phyloP scores from a whole-genome alignment of 2,888 invertebrate species.

The Acronicta leporina region DNA sequence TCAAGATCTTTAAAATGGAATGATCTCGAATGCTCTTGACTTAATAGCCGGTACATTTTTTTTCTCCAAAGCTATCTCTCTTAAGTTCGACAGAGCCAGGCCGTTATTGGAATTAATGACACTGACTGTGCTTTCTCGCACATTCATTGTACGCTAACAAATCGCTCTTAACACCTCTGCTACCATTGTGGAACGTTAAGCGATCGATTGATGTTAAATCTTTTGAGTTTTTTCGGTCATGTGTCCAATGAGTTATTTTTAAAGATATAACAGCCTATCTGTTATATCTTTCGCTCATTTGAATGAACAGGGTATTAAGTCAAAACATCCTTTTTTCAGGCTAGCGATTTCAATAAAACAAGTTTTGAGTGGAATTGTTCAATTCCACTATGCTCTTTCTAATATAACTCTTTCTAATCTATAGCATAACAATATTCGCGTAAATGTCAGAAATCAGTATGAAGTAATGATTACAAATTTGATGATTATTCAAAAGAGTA shows the following conservation, averaged over 20 bases:
- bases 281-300: too few species aligned
- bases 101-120: conserved; percentile 62
- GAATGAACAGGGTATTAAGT: too few species aligned
- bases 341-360: too few species aligned
- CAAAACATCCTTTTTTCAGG: too few species aligned
- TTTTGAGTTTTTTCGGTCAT: conserved; percentile 27
- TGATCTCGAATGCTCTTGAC: conserved; percentile 27
- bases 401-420: too few species aligned
- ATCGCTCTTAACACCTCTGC: conserved; percentile 56
- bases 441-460: too few species aligned
- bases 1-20: conserved; percentile 23
- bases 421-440: too few species aligned
- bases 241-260: background rate
- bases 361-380: too few species aligned
- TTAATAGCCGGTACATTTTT: conserved; percentile 37
- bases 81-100: conserved; percentile 49
- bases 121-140: conserved; percentile 59
- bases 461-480: too few species aligned
- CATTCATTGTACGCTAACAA: conserved; percentile 59
- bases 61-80: conserved; percentile 44
- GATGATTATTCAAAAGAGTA: too few species aligned
- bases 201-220: conserved; percentile 47
- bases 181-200: conserved; percentile 51
- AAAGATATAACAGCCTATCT: too few species aligned
- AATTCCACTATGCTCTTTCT: too few species aligned